Evolutionary conservation across 2,888 invertebrate species (phyloP).

Genomic region (Drosophila recens): DNA sequence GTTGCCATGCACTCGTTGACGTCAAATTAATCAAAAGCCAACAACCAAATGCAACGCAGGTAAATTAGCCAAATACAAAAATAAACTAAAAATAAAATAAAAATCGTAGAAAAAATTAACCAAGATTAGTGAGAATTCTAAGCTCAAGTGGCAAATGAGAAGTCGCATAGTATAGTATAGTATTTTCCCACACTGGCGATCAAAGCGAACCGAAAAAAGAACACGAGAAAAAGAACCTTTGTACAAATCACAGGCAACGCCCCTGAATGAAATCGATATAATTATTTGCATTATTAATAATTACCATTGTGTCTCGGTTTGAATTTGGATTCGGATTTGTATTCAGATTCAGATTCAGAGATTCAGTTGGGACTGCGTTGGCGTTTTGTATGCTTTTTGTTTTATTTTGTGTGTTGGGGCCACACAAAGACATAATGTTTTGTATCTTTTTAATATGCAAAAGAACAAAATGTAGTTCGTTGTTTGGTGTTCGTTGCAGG

Average conservation of each 20-base stretch:
- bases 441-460: conserved; percentile 61
- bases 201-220: conserved; percentile 71
- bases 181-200: conserved; percentile 68
- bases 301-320: conserved; percentile 76
- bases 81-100: conserved; percentile 7
- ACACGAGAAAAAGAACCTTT: conserved; percentile 41
- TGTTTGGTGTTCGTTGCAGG: conserved; percentile 56
- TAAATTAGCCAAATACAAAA: conserved; percentile 63
- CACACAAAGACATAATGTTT: conserved; percentile 50
- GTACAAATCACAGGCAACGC: conserved; percentile 71
- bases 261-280: conserved; percentile 79
- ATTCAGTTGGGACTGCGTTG: conserved; percentile 60
- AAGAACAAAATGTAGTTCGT: conserved; percentile 57
- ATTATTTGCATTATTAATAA: conserved; percentile 80
- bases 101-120: conserved; percentile 16
- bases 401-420: conserved; percentile 37
- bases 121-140: conserved; percentile 54
- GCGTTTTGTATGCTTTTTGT: conserved; percentile 50
- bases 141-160: conserved; percentile 74
- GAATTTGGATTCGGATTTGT: conserved; percentile 33
- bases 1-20: conserved; percentile 76
- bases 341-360: conserved; percentile 28
- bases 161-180: conserved; percentile 16
- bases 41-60: conserved; percentile 69
- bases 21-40: conserved; percentile 74